phyloP scores from a whole-genome alignment of 2,888 invertebrate species.

The Parthenolecanium corni region DNA sequence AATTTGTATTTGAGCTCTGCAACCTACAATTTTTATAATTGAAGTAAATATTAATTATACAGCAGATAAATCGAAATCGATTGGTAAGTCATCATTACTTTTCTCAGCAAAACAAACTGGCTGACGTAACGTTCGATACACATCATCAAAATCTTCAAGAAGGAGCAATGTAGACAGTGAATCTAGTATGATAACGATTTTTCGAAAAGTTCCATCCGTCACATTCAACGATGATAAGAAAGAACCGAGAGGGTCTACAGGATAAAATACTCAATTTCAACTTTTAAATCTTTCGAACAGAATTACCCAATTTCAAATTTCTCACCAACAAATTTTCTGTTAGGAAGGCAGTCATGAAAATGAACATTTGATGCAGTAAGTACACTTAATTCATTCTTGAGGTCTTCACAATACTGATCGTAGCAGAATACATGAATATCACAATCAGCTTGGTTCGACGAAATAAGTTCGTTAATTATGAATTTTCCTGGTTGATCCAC shows the following conservation, averaged over 20 bases:
- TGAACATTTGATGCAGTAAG: background rate
- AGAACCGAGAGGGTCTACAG: background rate
- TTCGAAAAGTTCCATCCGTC: background rate
- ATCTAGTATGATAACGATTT: constrained; percentile 28
- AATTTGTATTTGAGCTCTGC: background rate
- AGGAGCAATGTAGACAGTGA: constrained; percentile 29
- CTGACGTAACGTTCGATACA: constrained; percentile 16
- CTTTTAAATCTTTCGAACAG: background rate
- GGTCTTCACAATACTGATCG: background rate
- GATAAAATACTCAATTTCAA: background rate
- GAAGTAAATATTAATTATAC: background rate
- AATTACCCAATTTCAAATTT: background rate
- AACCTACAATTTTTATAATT: background rate
- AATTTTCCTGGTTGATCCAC: background rate
- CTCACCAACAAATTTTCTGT: background rate
- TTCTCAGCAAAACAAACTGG: background rate
- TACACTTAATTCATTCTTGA: background rate
- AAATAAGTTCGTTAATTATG: background rate
- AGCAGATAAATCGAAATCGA: background rate
- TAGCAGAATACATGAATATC: constrained; percentile 13
- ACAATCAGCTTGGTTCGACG: background rate
- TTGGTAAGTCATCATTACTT: background rate
- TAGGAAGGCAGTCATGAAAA: constrained; percentile 9
- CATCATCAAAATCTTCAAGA: constrained; percentile 4
- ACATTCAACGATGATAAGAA: background rate